Evolutionary conservation across 2,888 invertebrate species (phyloP).

Genomic region (Lucinisca nassula): DNA sequence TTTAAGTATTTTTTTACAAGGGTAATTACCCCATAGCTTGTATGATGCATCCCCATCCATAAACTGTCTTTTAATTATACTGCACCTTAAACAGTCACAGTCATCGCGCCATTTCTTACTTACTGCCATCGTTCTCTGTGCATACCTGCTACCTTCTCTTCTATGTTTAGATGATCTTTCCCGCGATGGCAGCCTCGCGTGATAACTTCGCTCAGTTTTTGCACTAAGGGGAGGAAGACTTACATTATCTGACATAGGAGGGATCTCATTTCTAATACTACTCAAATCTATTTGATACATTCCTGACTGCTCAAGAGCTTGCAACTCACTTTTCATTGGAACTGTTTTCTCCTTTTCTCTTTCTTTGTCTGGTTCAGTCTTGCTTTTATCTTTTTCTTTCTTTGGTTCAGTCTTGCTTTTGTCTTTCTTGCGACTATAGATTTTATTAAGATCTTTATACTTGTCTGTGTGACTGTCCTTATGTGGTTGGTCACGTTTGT

Average conservation of each 20-base stretch:
- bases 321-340: constrained; percentile 49
- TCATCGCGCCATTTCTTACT: constrained; percentile 79
- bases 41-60: constrained; percentile 78
- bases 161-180: constrained; percentile 9
- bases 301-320: constrained; percentile 72
- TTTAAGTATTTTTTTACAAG: constrained; percentile 74
- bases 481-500: background rate
- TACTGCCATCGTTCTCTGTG: constrained; percentile 32
- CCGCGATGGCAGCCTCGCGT: background rate
- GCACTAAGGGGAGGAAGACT: constrained; percentile 39
- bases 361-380: background rate
- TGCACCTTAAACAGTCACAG: constrained; percentile 80
- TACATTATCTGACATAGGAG: constrained; percentile 47
- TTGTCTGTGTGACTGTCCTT: background rate
- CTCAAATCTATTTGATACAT: constrained; percentile 74
- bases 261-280: constrained; percentile 66
- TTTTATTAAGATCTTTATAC: background rate
- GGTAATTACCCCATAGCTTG: constrained; percentile 79
- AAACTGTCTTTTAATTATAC: constrained; percentile 79
- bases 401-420: background rate
- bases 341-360: background rate
- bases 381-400: background rate
- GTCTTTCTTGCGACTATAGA: background rate
- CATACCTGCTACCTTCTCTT: constrained; percentile 32
- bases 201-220: constrained; percentile 47